Evolutionary conservation across 2,888 invertebrate genomes (phyloP), one percentile per base, ranked within the genome.

Genomic region (Mycalesis mineus): DNA sequence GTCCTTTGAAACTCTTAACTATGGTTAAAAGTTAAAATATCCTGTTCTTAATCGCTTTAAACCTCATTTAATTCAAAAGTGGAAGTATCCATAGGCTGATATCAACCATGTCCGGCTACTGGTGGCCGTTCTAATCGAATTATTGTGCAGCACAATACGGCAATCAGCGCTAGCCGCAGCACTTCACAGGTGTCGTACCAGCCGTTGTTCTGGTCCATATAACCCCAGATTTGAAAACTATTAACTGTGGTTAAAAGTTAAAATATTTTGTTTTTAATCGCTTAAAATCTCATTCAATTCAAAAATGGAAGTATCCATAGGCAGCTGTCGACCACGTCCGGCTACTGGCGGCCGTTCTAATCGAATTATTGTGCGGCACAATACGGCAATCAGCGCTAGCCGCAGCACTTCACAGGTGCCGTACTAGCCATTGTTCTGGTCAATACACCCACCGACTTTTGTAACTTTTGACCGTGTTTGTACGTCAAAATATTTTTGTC

Each of bases 341-440:
- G 81, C 73, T 73, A 64, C 74, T 73, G 78, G 72, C 77, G 78
- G 72, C 71, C 65, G 71, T 73, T 72, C 86, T 89, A 88, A 88
- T 89, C 88, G 88, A 89, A 87, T 89, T 88, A 89, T 87, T 88
- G 88, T 88, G 79, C 72, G 77, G 75, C 75, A 89, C 88, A 89
- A 89, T 89, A 82, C 74, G 76, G 84, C 86, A 89, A 89, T 89
- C 88, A 88, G 80, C 65, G 65, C 67, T 64, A 73, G 67, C 75
- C 75, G 69, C 74, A 69, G 70, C 68, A 68, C 71, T 71, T 71
- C 68, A 65, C 77, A 78, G 78, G 77, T 80, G 74, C 74, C 58
- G 57, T 55, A 2, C 22, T 22, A 22, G 22, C 36, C 54, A 56
- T 56, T 58, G 60, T 58, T 54, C 50, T 51, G 11, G 29, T 47